A percentile compares a stretch with the other conserved stretches of the same genome.
Evolutionary conservation across 2,113 vertebrate species (phyloP).

Genomic region (Seriola aureovittata): DNA sequence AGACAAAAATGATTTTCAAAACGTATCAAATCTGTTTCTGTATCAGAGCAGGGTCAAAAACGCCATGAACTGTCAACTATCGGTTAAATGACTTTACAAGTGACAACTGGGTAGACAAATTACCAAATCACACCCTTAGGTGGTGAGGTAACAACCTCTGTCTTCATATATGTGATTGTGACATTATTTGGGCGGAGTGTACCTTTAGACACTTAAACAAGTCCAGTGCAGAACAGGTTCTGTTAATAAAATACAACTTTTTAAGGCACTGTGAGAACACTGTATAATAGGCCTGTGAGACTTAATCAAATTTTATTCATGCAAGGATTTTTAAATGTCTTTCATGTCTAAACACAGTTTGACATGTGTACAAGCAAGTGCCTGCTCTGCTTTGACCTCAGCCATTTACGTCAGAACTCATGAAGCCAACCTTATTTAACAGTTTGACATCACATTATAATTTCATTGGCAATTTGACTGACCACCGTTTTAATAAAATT

Average conservation of each 20-base stretch:
- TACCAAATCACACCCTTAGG: neutral
- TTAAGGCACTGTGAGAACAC: neutral
- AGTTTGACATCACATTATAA: conserved; percentile 34
- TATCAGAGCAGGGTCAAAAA: neutral
- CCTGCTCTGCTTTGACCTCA: neutral
- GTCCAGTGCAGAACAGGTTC: neutral
- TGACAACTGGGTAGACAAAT: neutral
- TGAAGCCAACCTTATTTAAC: conserved; percentile 16
- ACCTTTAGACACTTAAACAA: neutral
- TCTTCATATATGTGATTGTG: neutral
- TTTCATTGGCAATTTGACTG: conserved; percentile 12
- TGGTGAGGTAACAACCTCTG: neutral
- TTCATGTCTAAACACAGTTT: conserved; percentile 16
- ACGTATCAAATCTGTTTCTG: no score
- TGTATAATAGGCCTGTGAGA: conserved; percentile 15
- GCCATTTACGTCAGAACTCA: conserved; percentile 26
- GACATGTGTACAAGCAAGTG: neutral
- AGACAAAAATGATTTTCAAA: neutral
- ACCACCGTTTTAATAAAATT: conserved; percentile 2
- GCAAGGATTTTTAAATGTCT: neutral
- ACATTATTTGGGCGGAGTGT: neutral
- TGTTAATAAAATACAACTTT: conserved; percentile 2
- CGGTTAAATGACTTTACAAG: neutral
- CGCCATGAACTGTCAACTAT: neutral
- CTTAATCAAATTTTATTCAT: neutral